phyloP scores from a whole-genome alignment of 2,113 vertebrate species.

The Daboia siamensis region DNA sequence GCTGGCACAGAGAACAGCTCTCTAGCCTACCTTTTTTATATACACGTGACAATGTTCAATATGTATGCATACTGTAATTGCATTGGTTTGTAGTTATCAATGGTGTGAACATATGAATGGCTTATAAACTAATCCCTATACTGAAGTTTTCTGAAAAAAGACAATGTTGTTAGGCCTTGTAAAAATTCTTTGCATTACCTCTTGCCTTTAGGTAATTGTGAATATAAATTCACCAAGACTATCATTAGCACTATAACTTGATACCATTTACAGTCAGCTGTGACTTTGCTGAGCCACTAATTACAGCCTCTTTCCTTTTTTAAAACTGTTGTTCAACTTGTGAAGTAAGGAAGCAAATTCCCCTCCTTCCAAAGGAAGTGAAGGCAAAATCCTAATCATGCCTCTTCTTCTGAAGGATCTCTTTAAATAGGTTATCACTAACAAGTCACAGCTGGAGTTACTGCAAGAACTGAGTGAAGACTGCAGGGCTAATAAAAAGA shows the following conservation, averaged over 20 bases:
- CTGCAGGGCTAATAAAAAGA: conserved; percentile 87
- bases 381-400: conserved; percentile 65
- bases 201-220: conserved; percentile 32
- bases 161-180: neutral
- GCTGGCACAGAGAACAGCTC: neutral
- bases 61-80: neutral
- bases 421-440: conserved; percentile 82
- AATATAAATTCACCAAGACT: conserved; percentile 14
- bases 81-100: neutral
- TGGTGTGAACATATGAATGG: neutral
- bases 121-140: neutral
- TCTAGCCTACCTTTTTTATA: neutral
- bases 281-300: conserved; percentile 36
- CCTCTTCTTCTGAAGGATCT: conserved; percentile 69
- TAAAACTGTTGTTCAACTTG: conserved; percentile 32
- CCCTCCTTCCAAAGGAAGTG: neutral
- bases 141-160: neutral
- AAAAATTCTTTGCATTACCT: neutral
- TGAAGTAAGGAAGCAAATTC: conserved; percentile 49
- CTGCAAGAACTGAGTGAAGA: conserved; percentile 72
- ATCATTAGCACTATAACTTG: conserved; percentile 23
- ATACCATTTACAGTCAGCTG: conserved; percentile 19
- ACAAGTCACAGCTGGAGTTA: conserved; percentile 81
- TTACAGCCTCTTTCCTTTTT: conserved; percentile 46
- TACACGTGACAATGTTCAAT: neutral